Conservation (phyloP, 1,140 invertebrate genomes). For the Drosophila quadrilineata region DNA sequence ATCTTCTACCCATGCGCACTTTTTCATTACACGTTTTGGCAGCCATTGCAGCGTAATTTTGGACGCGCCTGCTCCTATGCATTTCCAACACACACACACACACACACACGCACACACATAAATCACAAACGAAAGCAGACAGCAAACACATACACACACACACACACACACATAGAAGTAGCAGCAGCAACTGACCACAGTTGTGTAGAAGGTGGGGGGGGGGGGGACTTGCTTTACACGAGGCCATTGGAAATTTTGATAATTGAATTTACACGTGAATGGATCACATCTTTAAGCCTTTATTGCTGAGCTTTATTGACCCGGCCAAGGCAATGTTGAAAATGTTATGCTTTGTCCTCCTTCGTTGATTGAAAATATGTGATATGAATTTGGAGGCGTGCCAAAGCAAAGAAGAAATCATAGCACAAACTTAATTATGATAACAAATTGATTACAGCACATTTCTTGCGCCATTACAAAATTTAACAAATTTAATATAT, state of each 20-base stretch:
- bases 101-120: slow-evolving; percentile 15
- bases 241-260: slow-evolving; percentile 68
- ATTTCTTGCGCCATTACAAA: not conserved
- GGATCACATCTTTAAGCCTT: slow-evolving; percentile 75
- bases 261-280: slow-evolving; percentile 79
- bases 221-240: not conserved
- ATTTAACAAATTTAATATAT: not conserved
- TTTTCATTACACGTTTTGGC: slow-evolving; percentile 38
- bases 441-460: slow-evolving; percentile 69
- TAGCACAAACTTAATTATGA: too few species aligned
- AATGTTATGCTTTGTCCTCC: slow-evolving; percentile 10
- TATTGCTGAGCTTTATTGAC: slow-evolving; percentile 34
- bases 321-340: slow-evolving; percentile 3
- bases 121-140: not conserved
- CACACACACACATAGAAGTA: not conserved
- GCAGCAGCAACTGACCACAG: slow-evolving; percentile 23
- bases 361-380: slow-evolving; percentile 53
- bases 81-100: slow-evolving; percentile 35
- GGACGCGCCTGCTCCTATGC: slow-evolving; percentile 30
- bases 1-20: slow-evolving; percentile 28
- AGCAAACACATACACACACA: not conserved
- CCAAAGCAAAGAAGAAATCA: slow-evolving; percentile 64
- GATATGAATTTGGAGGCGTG: slow-evolving; percentile 42
- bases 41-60: slow-evolving; percentile 38
- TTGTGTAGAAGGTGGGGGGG: not conserved